Evolutionary conservation across 2,113 vertebrate genomes (phyloP), one percentile per base, ranked within the genome.

Genomic region (Pygoscelis adeliae): DNA sequence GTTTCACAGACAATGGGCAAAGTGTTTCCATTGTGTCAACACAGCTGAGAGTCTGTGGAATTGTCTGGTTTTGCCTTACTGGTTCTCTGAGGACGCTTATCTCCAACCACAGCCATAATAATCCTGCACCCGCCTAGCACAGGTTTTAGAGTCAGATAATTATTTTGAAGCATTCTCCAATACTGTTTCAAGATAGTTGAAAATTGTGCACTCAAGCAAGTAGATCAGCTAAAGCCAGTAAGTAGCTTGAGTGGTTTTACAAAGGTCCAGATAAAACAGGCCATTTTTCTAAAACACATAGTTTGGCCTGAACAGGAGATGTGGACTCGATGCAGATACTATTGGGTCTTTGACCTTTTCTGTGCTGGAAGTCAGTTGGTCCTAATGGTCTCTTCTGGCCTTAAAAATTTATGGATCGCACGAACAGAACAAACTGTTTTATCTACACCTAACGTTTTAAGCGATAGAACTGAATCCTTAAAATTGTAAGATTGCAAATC

Each of bases 101-200:
- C 94, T 97, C 88, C 91, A 90, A 53, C 79, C 83, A 74, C 95
- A 96, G 97, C 79, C 94, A 84, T 29, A 81, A 90, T 55, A 93
- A 90, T 6, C 55, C 76, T 30, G 55, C 14, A 71, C 58, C 92
- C 1, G 3, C 89, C 94, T 12, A 76, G 66, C 77, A 74, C 50
- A 91, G 40, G 44, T 65, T 38, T 49, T 34, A 84, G 27, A 92
- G 73, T 34, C 77, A 92, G 83, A 96, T 55, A 87, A 84, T 61
- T 85, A 83, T 93, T 93, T 87, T 83, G 74, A 85, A 90, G 62
- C n/a, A 15, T 88, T 90, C 62, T 38, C n/a, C 49, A 22, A 19
- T 53, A 93, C 46, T 91, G 62, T 83, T 91, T 77, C 77, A 65
- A 72, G 58, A 91, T 6, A 76, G 65, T 12, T 3, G 17, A 85